Percentiles rank a stretch among this genome's conserved stretches.
phyloP scores from a whole-genome alignment of 2,888 invertebrate species.

The Oscheius sp. region DNA sequence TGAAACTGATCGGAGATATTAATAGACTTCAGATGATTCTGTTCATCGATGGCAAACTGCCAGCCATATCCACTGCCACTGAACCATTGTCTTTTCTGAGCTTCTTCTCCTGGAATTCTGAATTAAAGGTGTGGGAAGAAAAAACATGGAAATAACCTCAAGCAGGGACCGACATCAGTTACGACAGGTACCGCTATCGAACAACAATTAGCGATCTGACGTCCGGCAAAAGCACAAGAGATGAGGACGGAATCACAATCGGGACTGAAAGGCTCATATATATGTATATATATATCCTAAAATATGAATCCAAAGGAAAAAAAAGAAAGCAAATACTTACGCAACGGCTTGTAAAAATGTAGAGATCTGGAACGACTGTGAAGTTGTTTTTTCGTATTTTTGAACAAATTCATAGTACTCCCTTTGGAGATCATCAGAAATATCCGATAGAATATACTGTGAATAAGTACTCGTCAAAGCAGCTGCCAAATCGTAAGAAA shows the following conservation, averaged over 20 bases:
- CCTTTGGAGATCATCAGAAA: neutral
- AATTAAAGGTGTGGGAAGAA: neutral
- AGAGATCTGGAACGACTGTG: conserved; percentile 30
- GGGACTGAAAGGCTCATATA: conserved; percentile 31
- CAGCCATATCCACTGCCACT: conserved; percentile 52
- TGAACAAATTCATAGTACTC: conserved; percentile 7
- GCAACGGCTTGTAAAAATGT: conserved; percentile 37
- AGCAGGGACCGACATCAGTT: conserved; percentile 52
- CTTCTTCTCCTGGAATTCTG: conserved; percentile 39
- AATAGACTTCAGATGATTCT: conserved; percentile 22
- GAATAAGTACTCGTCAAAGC: conserved; percentile 39
- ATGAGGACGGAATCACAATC: conserved; percentile 47
- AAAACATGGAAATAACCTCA: conserved; percentile 30
- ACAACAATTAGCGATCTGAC: conserved; percentile 46
- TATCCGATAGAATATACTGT: neutral
- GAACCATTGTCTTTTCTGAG: conserved; percentile 41
- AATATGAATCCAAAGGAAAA: neutral
- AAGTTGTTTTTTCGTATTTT: conserved; percentile 1
- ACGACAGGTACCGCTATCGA: conserved; percentile 30
- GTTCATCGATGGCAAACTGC: conserved; percentile 47
- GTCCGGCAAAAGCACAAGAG: conserved; percentile 48
- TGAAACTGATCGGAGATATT: conserved; percentile 13
- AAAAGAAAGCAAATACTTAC: conserved; percentile 22
- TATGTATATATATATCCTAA: neutral
- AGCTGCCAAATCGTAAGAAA: conserved; percentile 31